Percentiles rank a stretch among this genome's conserved stretches.
These are phyloP conservation scores for Diloba caeruleocephala DNA, from an alignment of 2,888 invertebrate genomes.

Conservation along the genomic window DNA sequence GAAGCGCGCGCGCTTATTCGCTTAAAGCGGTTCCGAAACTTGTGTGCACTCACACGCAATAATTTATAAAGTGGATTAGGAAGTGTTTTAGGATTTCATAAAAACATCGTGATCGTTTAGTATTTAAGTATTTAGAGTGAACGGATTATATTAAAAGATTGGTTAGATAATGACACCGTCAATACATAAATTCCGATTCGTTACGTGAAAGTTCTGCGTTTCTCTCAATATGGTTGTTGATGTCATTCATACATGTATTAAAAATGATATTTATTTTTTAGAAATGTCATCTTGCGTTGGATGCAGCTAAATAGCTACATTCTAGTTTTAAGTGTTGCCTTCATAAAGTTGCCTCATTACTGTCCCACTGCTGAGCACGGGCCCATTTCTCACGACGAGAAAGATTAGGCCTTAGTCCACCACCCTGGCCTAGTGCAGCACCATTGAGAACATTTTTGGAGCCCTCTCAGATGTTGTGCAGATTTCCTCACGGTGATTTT, in stretches of 20 bases:
- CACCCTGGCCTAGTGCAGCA: no score
- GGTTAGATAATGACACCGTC: constrained; percentile 26
- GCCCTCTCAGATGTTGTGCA: no score
- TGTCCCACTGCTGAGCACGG: no score
- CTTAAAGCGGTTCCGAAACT: constrained; percentile 58
- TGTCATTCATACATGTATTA: constrained; percentile 10
- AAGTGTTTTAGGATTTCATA: constrained; percentile 30
- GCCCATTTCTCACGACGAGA: no score
- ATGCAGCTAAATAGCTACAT: constrained; percentile 1
- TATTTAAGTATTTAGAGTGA: constrained; percentile 8
- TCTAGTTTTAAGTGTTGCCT: constrained; percentile 11
- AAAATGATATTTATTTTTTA: constrained; percentile 15
- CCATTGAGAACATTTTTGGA: no score
- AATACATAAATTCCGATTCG: constrained; percentile 18
- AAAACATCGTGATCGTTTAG: constrained; percentile 19
- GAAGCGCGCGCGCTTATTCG: constrained; percentile 52
- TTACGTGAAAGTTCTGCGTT: constrained; percentile 30
- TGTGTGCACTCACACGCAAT: constrained; percentile 46
- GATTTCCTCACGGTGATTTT: no score
- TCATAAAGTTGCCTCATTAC: no score
- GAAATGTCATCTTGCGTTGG: constrained; percentile 1
- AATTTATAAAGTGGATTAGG: constrained; percentile 28
- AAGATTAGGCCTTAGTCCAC: no score
- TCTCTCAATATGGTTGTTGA: constrained; percentile 13
- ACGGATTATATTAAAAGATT: constrained; percentile 13